These are phyloP conservation scores for Seriola dumerili DNA, from an alignment of 2,113 vertebrate species.

Conservation along the genomic window DNA sequence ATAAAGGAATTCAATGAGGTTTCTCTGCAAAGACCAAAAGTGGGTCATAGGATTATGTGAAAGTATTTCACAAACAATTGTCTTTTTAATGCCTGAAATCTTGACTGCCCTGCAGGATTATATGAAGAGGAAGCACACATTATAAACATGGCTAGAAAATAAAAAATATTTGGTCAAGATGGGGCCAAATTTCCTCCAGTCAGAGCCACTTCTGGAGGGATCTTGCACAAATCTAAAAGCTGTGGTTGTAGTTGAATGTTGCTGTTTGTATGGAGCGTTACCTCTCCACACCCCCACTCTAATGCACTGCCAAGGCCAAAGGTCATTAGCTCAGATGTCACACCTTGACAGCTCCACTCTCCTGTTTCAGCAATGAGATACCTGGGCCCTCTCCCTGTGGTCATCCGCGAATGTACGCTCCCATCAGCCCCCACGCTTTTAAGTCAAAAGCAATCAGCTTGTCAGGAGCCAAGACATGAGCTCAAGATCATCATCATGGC, in stretches of 20 bases:
- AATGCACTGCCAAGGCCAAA: conserved; percentile 57
- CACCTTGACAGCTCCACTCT: conserved; percentile 76
- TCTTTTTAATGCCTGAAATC: conserved; percentile 60
- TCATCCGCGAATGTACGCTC: conserved; percentile 43
- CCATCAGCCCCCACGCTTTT: conserved; percentile 10
- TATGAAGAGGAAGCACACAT: conserved; percentile 27
- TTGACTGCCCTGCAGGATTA: conserved; percentile 56
- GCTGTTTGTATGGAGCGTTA: conserved; percentile 36
- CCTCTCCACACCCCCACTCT: conserved; percentile 27
- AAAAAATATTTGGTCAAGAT: conserved; percentile 31
- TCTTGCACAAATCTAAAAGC: neutral
- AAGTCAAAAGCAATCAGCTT: conserved; percentile 48
- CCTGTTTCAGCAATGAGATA: conserved; percentile 80
- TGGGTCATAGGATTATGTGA: conserved; percentile 74
- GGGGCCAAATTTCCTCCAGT: neutral
- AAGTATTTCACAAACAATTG: conserved; percentile 70
- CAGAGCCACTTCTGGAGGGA: neutral
- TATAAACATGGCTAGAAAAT: conserved; percentile 20
- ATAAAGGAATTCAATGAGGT: conserved; percentile 52
- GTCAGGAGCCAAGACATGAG: conserved; percentile 26
- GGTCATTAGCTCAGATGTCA: conserved; percentile 76
- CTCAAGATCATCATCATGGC: conserved; percentile 12
- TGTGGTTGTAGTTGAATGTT: conserved; percentile 11
- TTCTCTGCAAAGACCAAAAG: conserved; percentile 56
- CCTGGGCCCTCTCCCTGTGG: conserved; percentile 67